Percentiles rank a stretch among this genome's conserved stretches.
These are phyloP conservation scores for Myotis findleyi DNA, from an alignment of 2,797 vertebrate genomes.

Conservation along the genomic window DNA sequence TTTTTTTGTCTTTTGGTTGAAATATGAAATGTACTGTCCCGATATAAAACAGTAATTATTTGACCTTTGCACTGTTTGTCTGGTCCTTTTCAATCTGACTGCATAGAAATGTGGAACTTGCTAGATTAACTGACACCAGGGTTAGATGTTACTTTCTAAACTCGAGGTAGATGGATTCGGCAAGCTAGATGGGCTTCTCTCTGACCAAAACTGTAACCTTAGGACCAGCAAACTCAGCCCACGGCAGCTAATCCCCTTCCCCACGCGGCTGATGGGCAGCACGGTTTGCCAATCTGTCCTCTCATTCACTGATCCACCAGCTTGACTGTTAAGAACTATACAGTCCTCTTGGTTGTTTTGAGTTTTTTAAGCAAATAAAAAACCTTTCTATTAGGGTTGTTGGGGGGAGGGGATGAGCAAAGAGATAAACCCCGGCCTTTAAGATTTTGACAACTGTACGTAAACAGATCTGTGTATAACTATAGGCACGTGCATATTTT, in stretches of 20 bases:
- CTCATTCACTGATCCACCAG: constrained; percentile 88
- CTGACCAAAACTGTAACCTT: constrained; percentile 69
- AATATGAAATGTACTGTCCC: constrained; percentile 69
- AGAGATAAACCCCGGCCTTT: constrained; percentile 74
- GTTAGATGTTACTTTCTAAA: constrained; percentile 60
- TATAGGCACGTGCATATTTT: constrained; percentile 61
- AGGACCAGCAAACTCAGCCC: constrained; percentile 66
- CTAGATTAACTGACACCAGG: constrained; percentile 68
- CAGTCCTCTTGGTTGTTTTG: constrained; percentile 56
- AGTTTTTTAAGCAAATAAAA: constrained; percentile 69
- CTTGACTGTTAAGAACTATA: constrained; percentile 81
- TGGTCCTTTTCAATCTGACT: constrained; percentile 78
- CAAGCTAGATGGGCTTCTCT: constrained; percentile 67
- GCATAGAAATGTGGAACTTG: constrained; percentile 67
- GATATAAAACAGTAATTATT: constrained; percentile 81
- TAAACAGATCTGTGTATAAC: constrained; percentile 68
- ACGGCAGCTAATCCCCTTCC: constrained; percentile 66
- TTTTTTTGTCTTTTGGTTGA: constrained; percentile 78
- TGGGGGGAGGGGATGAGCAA: constrained; percentile 46
- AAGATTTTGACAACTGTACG: constrained; percentile 75
- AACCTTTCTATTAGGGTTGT: constrained; percentile 71
- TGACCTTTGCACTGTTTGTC: constrained; percentile 85
- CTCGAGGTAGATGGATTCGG: background rate
- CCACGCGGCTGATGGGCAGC: background rate
- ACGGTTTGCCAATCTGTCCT: constrained; percentile 72